Conservation (phyloP, 2,888 invertebrate genomes). For the Bugula neritina region DNA sequence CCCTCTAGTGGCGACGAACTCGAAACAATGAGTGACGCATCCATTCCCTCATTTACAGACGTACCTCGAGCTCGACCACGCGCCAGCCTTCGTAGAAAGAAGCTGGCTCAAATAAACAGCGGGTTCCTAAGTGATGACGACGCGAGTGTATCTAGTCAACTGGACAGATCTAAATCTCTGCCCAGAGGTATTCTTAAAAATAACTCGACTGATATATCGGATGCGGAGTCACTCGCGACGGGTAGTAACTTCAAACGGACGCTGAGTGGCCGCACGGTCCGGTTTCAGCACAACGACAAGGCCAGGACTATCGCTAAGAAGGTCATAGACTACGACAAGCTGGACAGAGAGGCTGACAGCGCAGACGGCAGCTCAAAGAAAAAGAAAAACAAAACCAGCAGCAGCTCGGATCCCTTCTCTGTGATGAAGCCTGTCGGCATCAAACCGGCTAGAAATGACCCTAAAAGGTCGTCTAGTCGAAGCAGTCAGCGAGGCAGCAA, state of each 20-base stretch:
- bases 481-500: slow-evolving; percentile 15
- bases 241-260: slow-evolving; percentile 13
- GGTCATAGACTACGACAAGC: slow-evolving; percentile 19
- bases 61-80: slow-evolving; percentile 3
- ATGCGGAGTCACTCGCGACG: slow-evolving; percentile 14
- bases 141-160: not conserved
- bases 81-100: slow-evolving; percentile 19
- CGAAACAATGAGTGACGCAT: slow-evolving; percentile 23
- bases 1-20: slow-evolving; percentile 24
- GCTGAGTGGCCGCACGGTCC: not conserved
- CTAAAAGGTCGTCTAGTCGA: not conserved
- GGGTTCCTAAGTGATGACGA: slow-evolving; percentile 19
- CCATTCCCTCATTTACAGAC: slow-evolving; percentile 19
- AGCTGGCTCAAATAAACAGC: slow-evolving; percentile 13
- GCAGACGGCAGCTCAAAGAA: not conserved
- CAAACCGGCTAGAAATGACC: slow-evolving; percentile 24
- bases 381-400: not conserved
- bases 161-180: slow-evolving; percentile 1
- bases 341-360: slow-evolving; percentile 14
- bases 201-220: slow-evolving; percentile 1
- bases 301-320: slow-evolving; percentile 17
- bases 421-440: slow-evolving; percentile 13
- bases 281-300: slow-evolving; percentile 19
- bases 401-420: slow-evolving; percentile 13
- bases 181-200: slow-evolving; percentile 10